Conservation (phyloP, 2,888 invertebrate genomes). For the Brachyopa scutellaris region DNA sequence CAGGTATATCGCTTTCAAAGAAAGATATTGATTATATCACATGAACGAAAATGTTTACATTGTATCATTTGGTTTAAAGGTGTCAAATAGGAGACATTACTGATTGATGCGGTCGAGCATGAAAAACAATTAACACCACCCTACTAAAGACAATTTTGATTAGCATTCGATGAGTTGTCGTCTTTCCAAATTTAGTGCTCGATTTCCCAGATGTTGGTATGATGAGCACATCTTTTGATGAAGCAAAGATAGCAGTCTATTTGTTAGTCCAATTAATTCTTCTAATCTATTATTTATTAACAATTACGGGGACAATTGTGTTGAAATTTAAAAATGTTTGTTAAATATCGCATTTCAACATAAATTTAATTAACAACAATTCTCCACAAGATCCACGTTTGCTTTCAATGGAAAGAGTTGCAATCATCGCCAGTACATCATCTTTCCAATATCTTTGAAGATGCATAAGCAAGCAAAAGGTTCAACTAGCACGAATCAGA, state of each 20-base stretch:
- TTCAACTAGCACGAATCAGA: constrained; percentile 55
- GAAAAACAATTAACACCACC: constrained; percentile 1
- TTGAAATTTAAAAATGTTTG: neutral
- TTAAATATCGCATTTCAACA: neutral
- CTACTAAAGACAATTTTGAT: neutral
- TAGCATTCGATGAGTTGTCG: neutral
- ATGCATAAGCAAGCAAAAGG: constrained; percentile 16
- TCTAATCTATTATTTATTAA: too few species aligned
- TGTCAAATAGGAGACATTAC: too few species aligned
- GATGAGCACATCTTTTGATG: neutral
- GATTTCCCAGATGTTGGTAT: neutral
- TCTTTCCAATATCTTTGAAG: constrained; percentile 30
- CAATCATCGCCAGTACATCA: constrained; percentile 31
- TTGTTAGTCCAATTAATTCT: neutral
- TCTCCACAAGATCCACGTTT: constrained; percentile 10
- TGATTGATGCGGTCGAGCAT: neutral
- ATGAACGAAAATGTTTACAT: too few species aligned
- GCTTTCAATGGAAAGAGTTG: constrained; percentile 39
- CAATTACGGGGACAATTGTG: neutral
- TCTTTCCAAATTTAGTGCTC: neutral
- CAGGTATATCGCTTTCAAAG: too few species aligned
- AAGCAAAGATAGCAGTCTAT: neutral
- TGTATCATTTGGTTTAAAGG: too few species aligned
- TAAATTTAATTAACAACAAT: constrained; percentile 8
- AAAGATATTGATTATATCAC: too few species aligned